Evolutionary conservation across 2,888 invertebrate species (phyloP).

Genomic region (Scaeva pyrastri): DNA sequence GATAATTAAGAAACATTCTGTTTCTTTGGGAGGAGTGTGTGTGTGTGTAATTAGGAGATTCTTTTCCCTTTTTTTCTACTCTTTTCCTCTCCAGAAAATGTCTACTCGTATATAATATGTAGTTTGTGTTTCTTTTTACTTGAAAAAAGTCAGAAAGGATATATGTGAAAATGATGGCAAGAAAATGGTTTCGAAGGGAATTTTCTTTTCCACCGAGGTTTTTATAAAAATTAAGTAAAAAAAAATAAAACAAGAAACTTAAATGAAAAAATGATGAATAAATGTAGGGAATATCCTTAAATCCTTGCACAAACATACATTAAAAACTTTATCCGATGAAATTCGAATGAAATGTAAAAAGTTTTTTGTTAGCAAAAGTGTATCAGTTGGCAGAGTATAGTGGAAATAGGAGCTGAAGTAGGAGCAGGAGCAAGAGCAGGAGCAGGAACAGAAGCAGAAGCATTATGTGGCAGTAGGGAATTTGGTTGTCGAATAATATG

Average conservation of each 20-base stretch:
- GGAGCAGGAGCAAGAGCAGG: too few relatives aligned
- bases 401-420: not conserved
- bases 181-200: conserved; percentile 28
- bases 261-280: conserved; percentile 3
- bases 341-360: conserved; percentile 47
- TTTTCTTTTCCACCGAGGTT: conserved; percentile 33
- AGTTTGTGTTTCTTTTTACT: not conserved
- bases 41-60: conserved; percentile 55
- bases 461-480: not conserved
- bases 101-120: too few relatives aligned
- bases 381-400: not conserved
- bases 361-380: conserved; percentile 46
- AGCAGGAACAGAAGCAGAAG: too few relatives aligned
- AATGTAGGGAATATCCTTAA: conserved; percentile 40
- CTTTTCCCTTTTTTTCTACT: not conserved
- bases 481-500: not conserved
- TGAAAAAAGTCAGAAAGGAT: conserved; percentile 23
- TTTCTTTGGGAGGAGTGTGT: conserved; percentile 22
- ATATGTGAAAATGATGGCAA: conserved; percentile 42
- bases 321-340: conserved; percentile 61
- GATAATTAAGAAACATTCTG: conserved; percentile 70
- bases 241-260: not conserved
- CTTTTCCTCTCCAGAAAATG: not conserved
- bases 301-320: conserved; percentile 45
- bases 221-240: not conserved